phyloP scores from a whole-genome alignment of 2,888 invertebrate species.

The Apotomis turbidana region DNA sequence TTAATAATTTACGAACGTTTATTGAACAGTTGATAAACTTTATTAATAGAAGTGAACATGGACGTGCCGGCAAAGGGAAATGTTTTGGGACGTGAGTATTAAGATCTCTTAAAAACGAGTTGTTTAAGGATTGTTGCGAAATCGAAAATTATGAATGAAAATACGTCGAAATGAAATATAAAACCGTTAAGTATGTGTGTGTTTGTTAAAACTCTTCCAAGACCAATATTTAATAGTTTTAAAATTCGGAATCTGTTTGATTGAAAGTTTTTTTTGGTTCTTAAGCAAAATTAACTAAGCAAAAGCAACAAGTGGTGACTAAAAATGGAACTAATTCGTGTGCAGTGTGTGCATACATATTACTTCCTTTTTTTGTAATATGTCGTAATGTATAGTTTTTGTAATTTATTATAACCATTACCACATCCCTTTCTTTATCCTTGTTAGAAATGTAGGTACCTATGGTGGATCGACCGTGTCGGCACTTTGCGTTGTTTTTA shows the following conservation, averaged over 20 bases:
- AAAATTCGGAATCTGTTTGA: neutral
- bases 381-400: neutral
- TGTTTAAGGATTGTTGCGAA: neutral
- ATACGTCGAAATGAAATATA: neutral
- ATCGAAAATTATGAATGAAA: neutral
- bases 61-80: slow-evolving; percentile 84
- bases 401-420: neutral
- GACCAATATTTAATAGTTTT: neutral
- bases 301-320: slow-evolving; percentile 1
- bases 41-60: slow-evolving; percentile 59
- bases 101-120: slow-evolving; percentile 9
- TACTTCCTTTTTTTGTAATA: too few species aligned
- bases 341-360: too few species aligned
- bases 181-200: too few species aligned
- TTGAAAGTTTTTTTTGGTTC: neutral
- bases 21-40: slow-evolving; percentile 19
- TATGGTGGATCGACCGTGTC: neutral
- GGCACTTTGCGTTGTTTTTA: neutral
- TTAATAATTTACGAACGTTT: slow-evolving; percentile 14
- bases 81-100: slow-evolving; percentile 83
- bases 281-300: neutral
- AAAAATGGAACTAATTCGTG: neutral
- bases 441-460: neutral
- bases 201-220: neutral
- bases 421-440: neutral